These are phyloP conservation scores for Leucoraja ocellata DNA, from an alignment of 2,797 vertebrate species.

Conservation along the genomic window DNA sequence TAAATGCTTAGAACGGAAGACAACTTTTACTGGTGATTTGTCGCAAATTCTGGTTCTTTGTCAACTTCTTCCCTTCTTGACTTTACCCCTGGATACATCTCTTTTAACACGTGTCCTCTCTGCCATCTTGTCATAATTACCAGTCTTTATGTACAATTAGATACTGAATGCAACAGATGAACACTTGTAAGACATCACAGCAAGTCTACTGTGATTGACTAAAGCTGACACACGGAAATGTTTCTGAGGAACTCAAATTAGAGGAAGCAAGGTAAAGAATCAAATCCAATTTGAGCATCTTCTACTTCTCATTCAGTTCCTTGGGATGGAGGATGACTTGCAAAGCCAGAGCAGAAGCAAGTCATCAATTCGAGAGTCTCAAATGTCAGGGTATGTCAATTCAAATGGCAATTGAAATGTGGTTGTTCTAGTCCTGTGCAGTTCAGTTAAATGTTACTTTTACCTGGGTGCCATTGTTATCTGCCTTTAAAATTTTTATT, in stretches of 20 bases:
- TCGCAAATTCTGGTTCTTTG: background rate
- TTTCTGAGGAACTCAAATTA: background rate
- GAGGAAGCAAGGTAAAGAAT: background rate
- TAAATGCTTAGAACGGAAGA: background rate
- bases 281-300: too few relatives aligned
- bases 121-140: background rate
- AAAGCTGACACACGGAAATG: background rate
- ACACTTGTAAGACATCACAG: background rate
- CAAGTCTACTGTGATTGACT: background rate
- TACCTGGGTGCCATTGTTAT: background rate
- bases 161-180: background rate
- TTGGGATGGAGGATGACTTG: too few relatives aligned
- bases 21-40: background rate
- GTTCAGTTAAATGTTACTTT: background rate
- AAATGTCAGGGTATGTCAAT: background rate
- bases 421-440: background rate
- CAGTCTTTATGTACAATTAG: background rate
- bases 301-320: too few relatives aligned
- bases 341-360: too few relatives aligned
- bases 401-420: background rate
- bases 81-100: background rate
- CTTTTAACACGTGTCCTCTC: background rate
- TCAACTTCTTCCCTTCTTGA: background rate
- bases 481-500: background rate
- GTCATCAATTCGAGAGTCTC: background rate